Percentiles rank a stretch among this genome's conserved stretches.
These are phyloP conservation scores for Masnerella sp. DNA, from an alignment of 2,888 invertebrate species.

Conservation along the genomic window DNA sequence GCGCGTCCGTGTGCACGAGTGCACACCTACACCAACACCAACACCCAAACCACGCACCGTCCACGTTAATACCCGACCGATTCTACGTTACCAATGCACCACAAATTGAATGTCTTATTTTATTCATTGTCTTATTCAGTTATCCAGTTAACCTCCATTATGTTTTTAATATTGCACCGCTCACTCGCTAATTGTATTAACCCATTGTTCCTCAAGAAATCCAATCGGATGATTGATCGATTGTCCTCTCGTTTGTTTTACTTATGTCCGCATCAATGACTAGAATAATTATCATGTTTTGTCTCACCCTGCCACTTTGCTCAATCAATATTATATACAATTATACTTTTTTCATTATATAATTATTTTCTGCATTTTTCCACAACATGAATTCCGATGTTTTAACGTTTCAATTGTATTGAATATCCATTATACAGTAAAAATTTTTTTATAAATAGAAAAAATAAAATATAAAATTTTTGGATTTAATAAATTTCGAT, in stretches of 20 bases:
- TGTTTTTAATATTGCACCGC: conserved; percentile 47
- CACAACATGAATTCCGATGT: too few species aligned
- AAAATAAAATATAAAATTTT: too few species aligned
- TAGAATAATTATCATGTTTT: conserved; percentile 28
- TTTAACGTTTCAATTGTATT: too few species aligned
- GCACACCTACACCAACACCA: conserved; percentile 47
- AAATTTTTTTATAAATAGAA: too few species aligned
- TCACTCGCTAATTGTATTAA: conserved; percentile 39
- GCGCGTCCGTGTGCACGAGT: conserved; percentile 44
- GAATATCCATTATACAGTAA: too few species aligned
- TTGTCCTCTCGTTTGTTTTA: conserved; percentile 20
- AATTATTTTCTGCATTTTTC: too few species aligned
- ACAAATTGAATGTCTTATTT: conserved; percentile 61
- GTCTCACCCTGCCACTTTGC: too few species aligned
- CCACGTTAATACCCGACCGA: conserved; percentile 39
- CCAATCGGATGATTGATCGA: conserved; percentile 53
- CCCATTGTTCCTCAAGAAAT: conserved; percentile 41
- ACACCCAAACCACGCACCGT: conserved; percentile 22
- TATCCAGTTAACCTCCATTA: conserved; percentile 55
- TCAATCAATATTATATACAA: too few species aligned
- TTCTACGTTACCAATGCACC: conserved; percentile 55
- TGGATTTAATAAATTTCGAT: too few species aligned
- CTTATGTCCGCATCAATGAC: conserved; percentile 18
- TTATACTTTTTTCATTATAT: too few species aligned
- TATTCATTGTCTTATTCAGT: conserved; percentile 55